A percentile compares a stretch with the other conserved stretches of the same genome.
phyloP scores from a whole-genome alignment of 2,797 vertebrate species.

The Gymnothorax javanicus region DNA sequence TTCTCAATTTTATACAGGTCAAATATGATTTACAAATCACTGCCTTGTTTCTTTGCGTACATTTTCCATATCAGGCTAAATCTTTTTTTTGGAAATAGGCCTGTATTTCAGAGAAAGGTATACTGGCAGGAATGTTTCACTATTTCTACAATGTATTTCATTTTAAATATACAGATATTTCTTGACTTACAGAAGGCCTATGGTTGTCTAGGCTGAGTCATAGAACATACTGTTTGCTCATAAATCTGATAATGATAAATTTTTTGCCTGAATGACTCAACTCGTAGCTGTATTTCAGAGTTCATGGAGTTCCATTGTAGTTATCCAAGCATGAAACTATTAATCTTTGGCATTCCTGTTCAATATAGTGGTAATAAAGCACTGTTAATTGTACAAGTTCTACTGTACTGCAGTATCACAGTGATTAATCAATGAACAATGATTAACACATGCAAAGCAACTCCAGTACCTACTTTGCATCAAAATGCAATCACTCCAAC shows the following conservation, averaged over 20 bases:
- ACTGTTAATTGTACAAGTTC: not conserved
- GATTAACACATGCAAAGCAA: not conserved
- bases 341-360: not conserved
- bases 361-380: not conserved
- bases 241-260: not conserved
- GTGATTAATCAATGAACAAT: not conserved
- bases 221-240: not conserved
- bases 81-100: too few relatives aligned
- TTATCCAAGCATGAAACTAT: not conserved
- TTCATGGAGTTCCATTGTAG: not conserved
- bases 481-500: not conserved
- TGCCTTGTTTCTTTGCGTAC: too few relatives aligned
- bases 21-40: too few relatives aligned
- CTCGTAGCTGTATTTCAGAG: not conserved
- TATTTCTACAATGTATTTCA: too few relatives aligned
- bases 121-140: not conserved
- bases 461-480: not conserved
- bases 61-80: too few relatives aligned
- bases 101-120: not conserved
- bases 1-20: too few relatives aligned
- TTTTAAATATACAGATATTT: not conserved
- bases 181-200: not conserved
- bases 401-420: not conserved
- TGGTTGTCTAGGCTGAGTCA: not conserved
- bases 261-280: not conserved